Conservation (phyloP, 37 sponge, comb jelly and placozoan species). For the Diacarnus erythraeanus region DNA sequence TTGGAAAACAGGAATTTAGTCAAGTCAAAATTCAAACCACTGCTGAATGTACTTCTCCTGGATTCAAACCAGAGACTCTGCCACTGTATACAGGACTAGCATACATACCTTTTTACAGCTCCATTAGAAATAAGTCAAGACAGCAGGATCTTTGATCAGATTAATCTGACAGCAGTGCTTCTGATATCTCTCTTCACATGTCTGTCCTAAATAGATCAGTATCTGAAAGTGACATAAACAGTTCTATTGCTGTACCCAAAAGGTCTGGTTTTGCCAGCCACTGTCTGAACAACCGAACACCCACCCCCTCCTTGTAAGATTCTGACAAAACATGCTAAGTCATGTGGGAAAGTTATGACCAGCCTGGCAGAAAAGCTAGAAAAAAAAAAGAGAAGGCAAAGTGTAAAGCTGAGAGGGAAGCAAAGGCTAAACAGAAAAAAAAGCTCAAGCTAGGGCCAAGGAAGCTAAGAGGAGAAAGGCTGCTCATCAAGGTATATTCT, state of each 20-base stretch:
- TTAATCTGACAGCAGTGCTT: too few species aligned
- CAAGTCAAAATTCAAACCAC: neutral
- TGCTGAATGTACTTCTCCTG: neutral
- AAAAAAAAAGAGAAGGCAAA: constrained; percentile 15
- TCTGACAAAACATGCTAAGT: neutral
- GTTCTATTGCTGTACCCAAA: neutral
- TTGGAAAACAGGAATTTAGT: constrained; percentile 35
- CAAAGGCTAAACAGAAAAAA: neutral
- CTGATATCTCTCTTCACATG: too few species aligned
- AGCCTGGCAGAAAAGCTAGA: constrained; percentile 15
- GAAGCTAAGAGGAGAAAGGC: too few species aligned
- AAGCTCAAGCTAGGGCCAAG: too few species aligned
- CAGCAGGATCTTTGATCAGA: too few species aligned
- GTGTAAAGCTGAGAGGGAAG: neutral
- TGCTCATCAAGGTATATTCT: too few species aligned
- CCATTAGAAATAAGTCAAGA: too few species aligned
- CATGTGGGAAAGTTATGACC: constrained; percentile 28
- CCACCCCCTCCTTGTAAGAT: neutral
- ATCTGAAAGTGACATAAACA: neutral
- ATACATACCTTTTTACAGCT: neutral
- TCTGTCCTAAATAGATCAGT: neutral
- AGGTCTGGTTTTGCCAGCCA: neutral
- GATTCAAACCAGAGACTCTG: neutral
- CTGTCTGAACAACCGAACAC: neutral
- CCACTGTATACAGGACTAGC: neutral